phyloP scores from a whole-genome alignment of 2,888 invertebrate species.

The Acrobasis consociella region DNA sequence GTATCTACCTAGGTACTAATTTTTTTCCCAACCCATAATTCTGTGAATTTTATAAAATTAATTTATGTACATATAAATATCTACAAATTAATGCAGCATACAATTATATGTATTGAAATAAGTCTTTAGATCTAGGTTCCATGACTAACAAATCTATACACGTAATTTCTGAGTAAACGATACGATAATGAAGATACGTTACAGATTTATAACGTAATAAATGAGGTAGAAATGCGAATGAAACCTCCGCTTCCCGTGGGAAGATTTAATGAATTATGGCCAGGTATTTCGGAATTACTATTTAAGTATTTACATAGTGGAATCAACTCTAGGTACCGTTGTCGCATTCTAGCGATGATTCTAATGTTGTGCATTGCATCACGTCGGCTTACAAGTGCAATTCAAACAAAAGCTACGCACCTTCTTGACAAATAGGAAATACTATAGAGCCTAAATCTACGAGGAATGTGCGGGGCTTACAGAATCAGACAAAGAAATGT shows the following conservation, averaged over 20 bases:
- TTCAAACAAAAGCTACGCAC: conserved; percentile 7
- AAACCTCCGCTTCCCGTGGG: conserved; percentile 13
- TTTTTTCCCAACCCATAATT: too few species aligned
- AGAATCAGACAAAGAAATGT: too few species aligned
- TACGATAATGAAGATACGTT: conserved; percentile 11
- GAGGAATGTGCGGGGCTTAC: too few species aligned
- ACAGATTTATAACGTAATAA: conserved; percentile 1
- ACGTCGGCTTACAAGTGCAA: conserved; percentile 3
- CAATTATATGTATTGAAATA: too few species aligned
- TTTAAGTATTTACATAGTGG: conserved; percentile 11
- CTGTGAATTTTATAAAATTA: too few species aligned
- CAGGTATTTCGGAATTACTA: conserved; percentile 5
- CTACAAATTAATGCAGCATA: too few species aligned
- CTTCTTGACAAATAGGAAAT: neutral
- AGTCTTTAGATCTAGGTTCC: neutral
- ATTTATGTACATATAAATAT: too few species aligned
- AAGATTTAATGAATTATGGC: conserved; percentile 7
- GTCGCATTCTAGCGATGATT: conserved; percentile 7
- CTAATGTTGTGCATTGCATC: conserved; percentile 1
- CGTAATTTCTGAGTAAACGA: conserved; percentile 13
- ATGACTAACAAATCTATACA: neutral
- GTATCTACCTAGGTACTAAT: too few species aligned
- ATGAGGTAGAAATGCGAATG: conserved; percentile 5
- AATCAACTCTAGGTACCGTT: neutral
- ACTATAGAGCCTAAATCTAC: neutral